Evolutionary conservation across 2,113 vertebrate genomes (phyloP).

Genomic region (Epinephelus moara): DNA sequence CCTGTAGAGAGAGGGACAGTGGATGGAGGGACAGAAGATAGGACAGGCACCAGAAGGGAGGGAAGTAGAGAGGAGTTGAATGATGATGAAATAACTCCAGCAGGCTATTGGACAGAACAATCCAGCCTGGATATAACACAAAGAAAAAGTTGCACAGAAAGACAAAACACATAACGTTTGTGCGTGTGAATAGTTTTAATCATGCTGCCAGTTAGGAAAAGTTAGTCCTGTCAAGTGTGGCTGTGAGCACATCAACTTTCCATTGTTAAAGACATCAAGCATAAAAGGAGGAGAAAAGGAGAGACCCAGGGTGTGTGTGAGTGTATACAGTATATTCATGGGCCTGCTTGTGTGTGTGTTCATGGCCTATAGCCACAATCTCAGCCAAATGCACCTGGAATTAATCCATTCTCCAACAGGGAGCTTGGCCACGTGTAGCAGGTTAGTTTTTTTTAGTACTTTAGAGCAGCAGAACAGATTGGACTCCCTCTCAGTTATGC

Average conservation of each 20-base stretch:
- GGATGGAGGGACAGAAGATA: not conserved
- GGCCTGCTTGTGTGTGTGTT: slow-evolving; percentile 31
- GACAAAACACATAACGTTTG: slow-evolving; percentile 15
- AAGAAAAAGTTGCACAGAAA: slow-evolving; percentile 30
- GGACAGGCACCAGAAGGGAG: slow-evolving; percentile 27
- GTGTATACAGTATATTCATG: not conserved
- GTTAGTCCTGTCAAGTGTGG: slow-evolving; percentile 24
- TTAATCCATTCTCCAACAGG: slow-evolving; percentile 44
- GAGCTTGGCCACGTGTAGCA: slow-evolving; percentile 32
- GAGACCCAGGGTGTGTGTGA: not conserved
- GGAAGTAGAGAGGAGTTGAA: slow-evolving; percentile 27
- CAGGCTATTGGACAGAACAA: slow-evolving; percentile 22
- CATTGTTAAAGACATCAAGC: not conserved
- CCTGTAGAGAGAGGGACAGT: slow-evolving; percentile 64
- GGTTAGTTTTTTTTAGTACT: slow-evolving; percentile 22
- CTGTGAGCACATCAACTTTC: slow-evolving; percentile 1
- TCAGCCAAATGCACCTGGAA: slow-evolving; percentile 61
- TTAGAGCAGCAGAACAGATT: slow-evolving; percentile 25
- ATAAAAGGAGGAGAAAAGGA: not conserved
- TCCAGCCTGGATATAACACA: slow-evolving; percentile 3
- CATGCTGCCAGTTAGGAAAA: slow-evolving; percentile 21
- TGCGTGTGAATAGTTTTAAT: slow-evolving; percentile 36
- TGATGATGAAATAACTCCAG: slow-evolving; percentile 40
- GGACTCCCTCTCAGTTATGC: slow-evolving; percentile 35
- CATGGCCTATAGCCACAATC: not conserved